phyloP scores from a whole-genome alignment of 2,888 invertebrate genomes.

The Erannis defoliaria region DNA sequence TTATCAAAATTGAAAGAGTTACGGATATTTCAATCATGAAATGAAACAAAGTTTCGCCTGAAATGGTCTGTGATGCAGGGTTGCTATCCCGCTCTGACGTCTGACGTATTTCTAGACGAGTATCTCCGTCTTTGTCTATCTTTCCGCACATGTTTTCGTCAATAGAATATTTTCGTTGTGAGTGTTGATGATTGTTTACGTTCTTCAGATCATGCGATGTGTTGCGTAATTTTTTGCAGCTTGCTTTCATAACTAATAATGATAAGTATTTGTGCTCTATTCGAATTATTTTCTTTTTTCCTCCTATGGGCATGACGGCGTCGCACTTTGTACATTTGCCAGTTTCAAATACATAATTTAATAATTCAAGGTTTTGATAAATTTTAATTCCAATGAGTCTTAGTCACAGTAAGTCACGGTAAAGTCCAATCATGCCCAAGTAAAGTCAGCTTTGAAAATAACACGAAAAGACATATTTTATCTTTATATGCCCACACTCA shows the following conservation, averaged over 20 bases:
- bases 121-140: constrained; percentile 57
- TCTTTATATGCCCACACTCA: too few relatives aligned
- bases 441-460: too few relatives aligned
- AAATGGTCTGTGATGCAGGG: constrained; percentile 77
- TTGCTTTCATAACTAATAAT: constrained; percentile 11
- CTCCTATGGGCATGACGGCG: too few relatives aligned
- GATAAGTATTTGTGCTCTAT: too few relatives aligned
- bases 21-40: constrained; percentile 50
- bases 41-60: constrained; percentile 64
- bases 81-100: constrained; percentile 55
- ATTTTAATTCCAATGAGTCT: too few relatives aligned
- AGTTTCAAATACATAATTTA: too few relatives aligned
- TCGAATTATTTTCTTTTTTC: too few relatives aligned
- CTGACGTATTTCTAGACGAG: constrained; percentile 31
- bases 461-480: too few relatives aligned
- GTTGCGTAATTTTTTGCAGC: constrained; percentile 9
- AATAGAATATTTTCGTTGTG: constrained; percentile 66
- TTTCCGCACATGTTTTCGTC: constrained; percentile 63
- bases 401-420: too few relatives aligned
- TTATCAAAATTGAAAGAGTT: constrained; percentile 16
- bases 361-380: too few relatives aligned
- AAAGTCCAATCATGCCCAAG: too few relatives aligned
- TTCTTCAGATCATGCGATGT: not conserved
- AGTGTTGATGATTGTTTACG: constrained; percentile 37
- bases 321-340: too few relatives aligned